Evolutionary conservation across 2,113 vertebrate genomes (phyloP).

Genomic region (Saguinus midas): DNA sequence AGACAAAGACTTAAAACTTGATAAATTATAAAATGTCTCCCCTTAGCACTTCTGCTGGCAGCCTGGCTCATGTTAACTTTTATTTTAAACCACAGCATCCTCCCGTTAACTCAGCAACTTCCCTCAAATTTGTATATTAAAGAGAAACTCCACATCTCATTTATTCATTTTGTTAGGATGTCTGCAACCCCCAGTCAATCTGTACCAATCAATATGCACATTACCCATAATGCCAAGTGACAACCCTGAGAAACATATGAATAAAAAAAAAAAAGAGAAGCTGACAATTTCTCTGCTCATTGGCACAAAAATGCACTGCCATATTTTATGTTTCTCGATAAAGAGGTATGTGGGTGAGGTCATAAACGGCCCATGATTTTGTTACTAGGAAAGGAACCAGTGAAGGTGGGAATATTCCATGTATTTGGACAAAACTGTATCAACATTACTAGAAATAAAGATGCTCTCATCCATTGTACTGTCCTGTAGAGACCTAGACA

Average conservation of each 20-base stretch:
- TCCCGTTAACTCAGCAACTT: constrained; percentile 11
- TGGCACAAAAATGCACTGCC: not conserved
- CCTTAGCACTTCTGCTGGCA: not conserved
- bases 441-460: not conserved
- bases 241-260: not conserved
- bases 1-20: constrained; percentile 11
- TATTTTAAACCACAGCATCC: constrained; percentile 16
- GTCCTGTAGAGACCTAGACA: not conserved
- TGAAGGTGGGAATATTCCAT: not conserved
- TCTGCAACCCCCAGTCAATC: not conserved
- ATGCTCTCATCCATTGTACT: not conserved
- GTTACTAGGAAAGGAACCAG: not conserved
- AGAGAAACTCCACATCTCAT: not conserved
- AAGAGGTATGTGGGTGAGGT: not conserved
- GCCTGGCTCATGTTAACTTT: not conserved
- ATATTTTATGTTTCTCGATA: not conserved
- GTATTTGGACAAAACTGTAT: not conserved
- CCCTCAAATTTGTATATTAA: not conserved
- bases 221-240: constrained; percentile 43
- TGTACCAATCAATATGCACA: not conserved
- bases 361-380: not conserved
- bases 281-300: not conserved
- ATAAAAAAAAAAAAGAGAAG: not conserved
- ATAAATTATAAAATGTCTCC: constrained; percentile 42
- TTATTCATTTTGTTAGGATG: not conserved